Evolutionary conservation across 2,113 vertebrate genomes (phyloP), one percentile per base, ranked within the genome.

Genomic region (Microcebus murinus): DNA sequence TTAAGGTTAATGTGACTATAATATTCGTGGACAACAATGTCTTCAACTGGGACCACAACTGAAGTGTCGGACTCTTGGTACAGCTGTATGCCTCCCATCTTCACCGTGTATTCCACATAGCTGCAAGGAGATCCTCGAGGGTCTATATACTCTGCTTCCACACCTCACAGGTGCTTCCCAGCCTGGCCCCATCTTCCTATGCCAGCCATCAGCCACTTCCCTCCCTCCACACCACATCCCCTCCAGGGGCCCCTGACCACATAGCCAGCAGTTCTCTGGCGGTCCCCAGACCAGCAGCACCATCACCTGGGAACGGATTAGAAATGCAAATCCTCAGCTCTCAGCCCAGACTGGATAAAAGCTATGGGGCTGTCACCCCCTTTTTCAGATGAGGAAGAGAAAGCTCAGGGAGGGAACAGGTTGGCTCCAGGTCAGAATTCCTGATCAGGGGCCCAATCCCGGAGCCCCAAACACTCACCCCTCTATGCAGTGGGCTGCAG

Each of bases 401-500:
- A 71, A 73, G 31, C 25, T 70, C 63, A 57, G 34, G 50, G 13
- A 92, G 20, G 17, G n/a, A 31, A 2, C 20, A 31, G 61, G 36
- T 29, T 10, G 20, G 81, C 52, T 77, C 42, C 45, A 50, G 86
- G 27, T 27, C 87, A 65, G 31, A 74, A 29, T 8, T 27, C 57
- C 48, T 23, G 61, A 18, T 8, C 9, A n/a, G 39, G 45, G 34
- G 27, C 50, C 73, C 85, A 63, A 59, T 9, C 15, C 36, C 25
- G 1, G 68, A 10, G 55, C 2, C 34, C 57, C 12, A 2, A 29
- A 50, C 25, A 93, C 96, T 98, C 96, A 98, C 98, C 96, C 85
- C 0, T 1, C 39, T 20, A 98, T 36, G 71, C 98, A 98, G 88
- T 98, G 97, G 68, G 97, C 97, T 0, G 98, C 96, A 0, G 98